These are phyloP conservation scores for Rhabdomys dilectus DNA, from an alignment of 2,113 vertebrate species.

Conservation along the genomic window DNA sequence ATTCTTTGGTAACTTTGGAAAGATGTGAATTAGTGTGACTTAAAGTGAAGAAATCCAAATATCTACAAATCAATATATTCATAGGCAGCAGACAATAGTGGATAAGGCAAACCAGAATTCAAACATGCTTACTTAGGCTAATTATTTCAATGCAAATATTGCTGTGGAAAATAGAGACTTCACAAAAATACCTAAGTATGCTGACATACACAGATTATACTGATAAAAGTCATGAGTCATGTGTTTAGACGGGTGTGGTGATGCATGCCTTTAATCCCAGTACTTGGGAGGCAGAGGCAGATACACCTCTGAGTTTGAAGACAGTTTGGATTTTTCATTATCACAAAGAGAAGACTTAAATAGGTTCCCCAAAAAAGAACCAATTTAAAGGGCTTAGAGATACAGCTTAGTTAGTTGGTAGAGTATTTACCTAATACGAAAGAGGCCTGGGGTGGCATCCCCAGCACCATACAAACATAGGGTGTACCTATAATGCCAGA, in stretches of 20 bases:
- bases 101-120: constrained; percentile 4
- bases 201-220: not conserved
- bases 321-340: not conserved
- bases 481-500: not conserved
- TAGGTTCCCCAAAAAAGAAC: not conserved
- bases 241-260: not conserved
- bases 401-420: not conserved
- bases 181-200: constrained; percentile 40
- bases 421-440: not conserved
- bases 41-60: constrained; percentile 37
- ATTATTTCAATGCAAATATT: constrained; percentile 50
- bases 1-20: not conserved
- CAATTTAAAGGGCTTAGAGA: not conserved
- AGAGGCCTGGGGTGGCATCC: too few relatives aligned
- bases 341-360: not conserved
- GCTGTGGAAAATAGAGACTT: constrained; percentile 28
- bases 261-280: not conserved
- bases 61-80: constrained; percentile 25
- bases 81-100: not conserved
- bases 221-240: not conserved
- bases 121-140: constrained; percentile 6
- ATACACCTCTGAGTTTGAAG: not conserved
- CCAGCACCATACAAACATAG: not conserved
- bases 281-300: not conserved
- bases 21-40: not conserved